Conservation (phyloP, 35 echinoderm and acorn worm species). For the Ophiothrix spiculata region DNA sequence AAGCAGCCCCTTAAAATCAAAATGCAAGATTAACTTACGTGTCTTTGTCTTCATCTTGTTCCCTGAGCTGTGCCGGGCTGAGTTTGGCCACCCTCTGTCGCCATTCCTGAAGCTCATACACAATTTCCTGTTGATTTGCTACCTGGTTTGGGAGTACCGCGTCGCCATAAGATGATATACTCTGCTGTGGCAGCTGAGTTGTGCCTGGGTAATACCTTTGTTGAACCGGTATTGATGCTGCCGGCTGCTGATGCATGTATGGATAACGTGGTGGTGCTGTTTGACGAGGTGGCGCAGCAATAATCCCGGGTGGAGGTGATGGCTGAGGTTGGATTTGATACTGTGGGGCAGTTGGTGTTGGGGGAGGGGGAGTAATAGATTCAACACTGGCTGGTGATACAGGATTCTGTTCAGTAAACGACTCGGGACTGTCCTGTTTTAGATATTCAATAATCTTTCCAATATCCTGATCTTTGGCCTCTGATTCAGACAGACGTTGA, state of each 20-base stretch:
- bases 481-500: background rate
- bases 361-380: background rate
- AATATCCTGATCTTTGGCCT: background rate
- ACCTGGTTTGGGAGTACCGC: background rate
- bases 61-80: background rate
- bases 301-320: background rate
- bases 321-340: background rate
- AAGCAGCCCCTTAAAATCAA: too few relatives aligned
- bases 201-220: background rate
- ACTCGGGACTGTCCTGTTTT: background rate
- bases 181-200: background rate
- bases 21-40: background rate
- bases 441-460: background rate
- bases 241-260: background rate
- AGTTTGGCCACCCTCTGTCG: background rate
- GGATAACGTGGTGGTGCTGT: background rate
- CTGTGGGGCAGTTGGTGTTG: background rate
- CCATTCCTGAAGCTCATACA: background rate
- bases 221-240: background rate
- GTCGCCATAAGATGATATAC: background rate
- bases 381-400: background rate
- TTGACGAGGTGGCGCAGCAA: too few relatives aligned
- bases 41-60: background rate
- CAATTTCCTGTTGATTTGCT: background rate
- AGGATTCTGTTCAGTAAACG: background rate